Evolutionary conservation across 35 echinoderm and acorn worm genomes (phyloP).

Genomic region (Strongylocentrotus purpuratus): DNA sequence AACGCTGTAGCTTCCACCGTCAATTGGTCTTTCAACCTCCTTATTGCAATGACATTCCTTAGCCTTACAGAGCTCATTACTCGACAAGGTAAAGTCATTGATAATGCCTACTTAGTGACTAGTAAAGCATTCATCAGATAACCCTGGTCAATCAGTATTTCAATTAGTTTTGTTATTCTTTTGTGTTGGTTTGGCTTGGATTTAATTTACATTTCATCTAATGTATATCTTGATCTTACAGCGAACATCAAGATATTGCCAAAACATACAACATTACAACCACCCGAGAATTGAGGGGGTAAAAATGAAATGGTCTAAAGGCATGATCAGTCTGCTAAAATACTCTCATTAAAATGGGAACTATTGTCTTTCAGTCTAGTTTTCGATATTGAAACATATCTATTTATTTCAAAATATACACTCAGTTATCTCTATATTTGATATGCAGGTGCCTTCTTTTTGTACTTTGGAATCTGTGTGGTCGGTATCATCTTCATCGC

Average conservation of each 20-base stretch:
- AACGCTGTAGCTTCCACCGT: constrained; percentile 63
- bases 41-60: constrained; percentile 99
- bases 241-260: too few relatives aligned
- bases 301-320: too few relatives aligned
- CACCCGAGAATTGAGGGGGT: too few relatives aligned
- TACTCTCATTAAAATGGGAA: background rate
- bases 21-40: constrained; percentile 90
- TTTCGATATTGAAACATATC: too few relatives aligned
- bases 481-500: constrained; percentile 76
- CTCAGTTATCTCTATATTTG: constrained; percentile 1
- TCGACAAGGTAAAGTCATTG: constrained; percentile 67
- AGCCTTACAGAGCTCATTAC: constrained; percentile 88
- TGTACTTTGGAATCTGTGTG: constrained; percentile 81
- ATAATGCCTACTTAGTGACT: background rate
- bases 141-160: background rate
- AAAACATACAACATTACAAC: too few relatives aligned
- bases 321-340: too few relatives aligned
- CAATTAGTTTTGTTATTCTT: background rate
- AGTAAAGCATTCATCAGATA: background rate
- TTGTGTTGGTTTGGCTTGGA: background rate
- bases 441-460: constrained; percentile 83
- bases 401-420: background rate
- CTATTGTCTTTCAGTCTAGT: background rate
- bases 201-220: background rate
- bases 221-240: background rate